Conservation (phyloP, 2,888 invertebrate genomes). For the Actias luna region DNA sequence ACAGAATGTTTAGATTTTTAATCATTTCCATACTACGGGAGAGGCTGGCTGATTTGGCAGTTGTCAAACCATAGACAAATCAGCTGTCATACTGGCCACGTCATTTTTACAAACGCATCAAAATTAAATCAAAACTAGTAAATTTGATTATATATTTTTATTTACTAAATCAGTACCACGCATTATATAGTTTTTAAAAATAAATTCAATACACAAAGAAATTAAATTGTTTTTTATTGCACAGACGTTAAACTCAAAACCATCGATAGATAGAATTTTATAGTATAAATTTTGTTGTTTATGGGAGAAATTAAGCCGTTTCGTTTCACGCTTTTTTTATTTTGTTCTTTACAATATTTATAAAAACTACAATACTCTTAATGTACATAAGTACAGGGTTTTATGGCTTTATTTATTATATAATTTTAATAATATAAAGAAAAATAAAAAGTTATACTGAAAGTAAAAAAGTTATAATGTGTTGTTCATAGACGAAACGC, state of each 20-base stretch:
- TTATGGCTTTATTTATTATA: background rate
- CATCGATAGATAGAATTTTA: background rate
- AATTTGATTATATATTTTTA: background rate
- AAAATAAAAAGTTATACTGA: background rate
- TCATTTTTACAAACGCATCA: conserved; percentile 68
- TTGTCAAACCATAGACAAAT: conserved; percentile 72
- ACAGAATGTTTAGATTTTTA: conserved; percentile 38
- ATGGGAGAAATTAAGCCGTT: background rate
- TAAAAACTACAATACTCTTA: background rate
- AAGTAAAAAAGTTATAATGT: background rate
- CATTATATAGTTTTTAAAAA: background rate
- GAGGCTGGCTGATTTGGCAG: conserved; percentile 78
- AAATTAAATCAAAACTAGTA: conserved; percentile 2
- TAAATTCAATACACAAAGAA: background rate
- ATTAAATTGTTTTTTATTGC: background rate
- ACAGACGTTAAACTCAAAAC: background rate
- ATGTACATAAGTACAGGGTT: background rate
- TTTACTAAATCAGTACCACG: background rate
- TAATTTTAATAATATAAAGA: background rate
- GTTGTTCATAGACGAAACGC: background rate
- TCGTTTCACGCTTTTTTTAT: background rate
- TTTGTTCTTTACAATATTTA: background rate
- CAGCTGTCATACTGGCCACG: conserved; percentile 76
- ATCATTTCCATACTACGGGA: conserved; percentile 45
- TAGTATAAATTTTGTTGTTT: background rate